Conservation (phyloP, 2,797 vertebrate species). For the Tokudaia tokunoshimensis region DNA sequence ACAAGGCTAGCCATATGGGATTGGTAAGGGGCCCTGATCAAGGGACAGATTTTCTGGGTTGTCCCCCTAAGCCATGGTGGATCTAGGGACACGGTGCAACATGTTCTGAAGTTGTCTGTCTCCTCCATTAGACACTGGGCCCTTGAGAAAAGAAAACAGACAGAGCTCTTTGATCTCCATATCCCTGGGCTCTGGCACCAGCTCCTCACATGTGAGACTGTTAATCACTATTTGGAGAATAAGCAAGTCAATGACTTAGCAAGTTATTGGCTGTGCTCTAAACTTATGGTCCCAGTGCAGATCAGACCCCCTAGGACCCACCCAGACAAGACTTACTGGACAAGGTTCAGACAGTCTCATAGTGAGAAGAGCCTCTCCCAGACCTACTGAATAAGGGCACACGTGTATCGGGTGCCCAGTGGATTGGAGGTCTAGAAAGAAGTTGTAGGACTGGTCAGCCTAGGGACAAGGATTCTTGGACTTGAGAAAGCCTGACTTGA, state of each 20-base stretch:
- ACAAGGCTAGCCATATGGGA: constrained; percentile 68
- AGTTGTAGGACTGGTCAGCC: background rate
- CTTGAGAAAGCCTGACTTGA: background rate
- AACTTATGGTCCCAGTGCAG: background rate
- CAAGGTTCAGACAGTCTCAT: background rate
- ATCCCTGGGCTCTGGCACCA: background rate
- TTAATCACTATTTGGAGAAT: constrained; percentile 48
- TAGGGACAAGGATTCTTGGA: background rate
- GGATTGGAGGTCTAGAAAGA: background rate
- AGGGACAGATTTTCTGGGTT: constrained; percentile 62
- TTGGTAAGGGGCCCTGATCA: constrained; percentile 32
- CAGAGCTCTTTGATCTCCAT: constrained; percentile 54
- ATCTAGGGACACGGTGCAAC: background rate
- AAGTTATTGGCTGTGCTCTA: constrained; percentile 5
- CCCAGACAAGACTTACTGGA: background rate
- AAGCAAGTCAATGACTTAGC: constrained; percentile 5
- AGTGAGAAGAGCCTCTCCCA: background rate
- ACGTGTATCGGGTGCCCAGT: background rate
- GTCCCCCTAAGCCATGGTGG: constrained; percentile 29
- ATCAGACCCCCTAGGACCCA: background rate
- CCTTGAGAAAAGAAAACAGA: background rate
- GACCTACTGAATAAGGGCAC: background rate
- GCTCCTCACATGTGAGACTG: constrained; percentile 8
- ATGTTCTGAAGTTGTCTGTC: constrained; percentile 50
- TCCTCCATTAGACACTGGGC: background rate